These are phyloP conservation scores for Ormia ochracea DNA, from an alignment of 2,888 invertebrate genomes.

Conservation along the genomic window DNA sequence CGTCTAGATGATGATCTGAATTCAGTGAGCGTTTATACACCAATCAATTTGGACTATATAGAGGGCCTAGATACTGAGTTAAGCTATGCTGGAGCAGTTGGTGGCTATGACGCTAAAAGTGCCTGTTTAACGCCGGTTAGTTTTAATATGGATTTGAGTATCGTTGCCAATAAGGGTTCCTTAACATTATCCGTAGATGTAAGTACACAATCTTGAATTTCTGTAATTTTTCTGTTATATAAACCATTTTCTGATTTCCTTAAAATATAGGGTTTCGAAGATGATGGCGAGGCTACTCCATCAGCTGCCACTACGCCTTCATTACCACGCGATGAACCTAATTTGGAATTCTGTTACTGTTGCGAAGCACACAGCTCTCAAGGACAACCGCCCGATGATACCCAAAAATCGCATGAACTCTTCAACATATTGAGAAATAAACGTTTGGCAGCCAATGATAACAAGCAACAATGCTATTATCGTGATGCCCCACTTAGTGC, in stretches of 20 bases:
- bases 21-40: conserved; percentile 77
- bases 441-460: conserved; percentile 53
- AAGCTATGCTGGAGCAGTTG: conserved; percentile 53
- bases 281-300: conserved; percentile 80
- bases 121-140: conserved; percentile 81
- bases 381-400: conserved; percentile 67
- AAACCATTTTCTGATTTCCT: neutral
- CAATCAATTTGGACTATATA: conserved; percentile 76
- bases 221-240: neutral
- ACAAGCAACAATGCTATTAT: conserved; percentile 38
- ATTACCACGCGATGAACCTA: conserved; percentile 69
- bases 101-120: conserved; percentile 66
- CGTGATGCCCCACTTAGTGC: conserved; percentile 46
- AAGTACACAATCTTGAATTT: conserved; percentile 51
- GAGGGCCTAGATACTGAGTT: conserved; percentile 66
- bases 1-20: conserved; percentile 79
- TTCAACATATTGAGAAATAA: conserved; percentile 56
- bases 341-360: conserved; percentile 69
- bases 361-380: conserved; percentile 68
- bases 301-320: conserved; percentile 78
- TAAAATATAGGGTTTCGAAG: conserved; percentile 72
- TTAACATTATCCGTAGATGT: conserved; percentile 76
- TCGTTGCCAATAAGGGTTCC: conserved; percentile 84
- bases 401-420: conserved; percentile 58
- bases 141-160: conserved; percentile 82